Conservation (phyloP, 1,140 invertebrate species). For the Eriosoma lanigerum region DNA sequence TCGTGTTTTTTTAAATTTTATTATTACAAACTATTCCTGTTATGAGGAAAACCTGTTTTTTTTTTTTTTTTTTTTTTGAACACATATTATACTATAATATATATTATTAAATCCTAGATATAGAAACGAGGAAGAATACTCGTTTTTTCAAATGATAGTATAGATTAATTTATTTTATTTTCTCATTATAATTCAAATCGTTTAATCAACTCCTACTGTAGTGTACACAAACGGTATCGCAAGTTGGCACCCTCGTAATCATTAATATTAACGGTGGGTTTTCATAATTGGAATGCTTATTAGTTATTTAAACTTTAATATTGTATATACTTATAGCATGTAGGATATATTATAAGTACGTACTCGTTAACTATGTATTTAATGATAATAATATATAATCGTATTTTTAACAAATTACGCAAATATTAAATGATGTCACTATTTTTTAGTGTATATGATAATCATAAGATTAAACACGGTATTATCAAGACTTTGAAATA, state of each 20-base stretch:
- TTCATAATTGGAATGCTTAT: conserved; percentile 20
- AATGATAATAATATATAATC: neutral
- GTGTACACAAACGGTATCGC: conserved; percentile 6
- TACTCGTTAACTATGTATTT: conserved; percentile 6
- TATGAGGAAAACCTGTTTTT: conserved; percentile 37
- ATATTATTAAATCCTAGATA: conserved; percentile 3
- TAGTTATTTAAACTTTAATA: neutral
- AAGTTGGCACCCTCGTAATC: conserved; percentile 28
- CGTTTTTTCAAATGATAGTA: conserved; percentile 11
- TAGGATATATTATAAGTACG: no score
- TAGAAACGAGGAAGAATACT: conserved; percentile 9
- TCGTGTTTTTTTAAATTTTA: conserved; percentile 5
- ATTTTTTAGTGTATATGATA: no score
- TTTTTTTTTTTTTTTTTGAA: no score
- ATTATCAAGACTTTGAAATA: no score
- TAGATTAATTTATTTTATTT: conserved; percentile 28
- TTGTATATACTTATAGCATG: no score
- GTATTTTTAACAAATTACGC: neutral
- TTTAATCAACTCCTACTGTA: conserved; percentile 14
- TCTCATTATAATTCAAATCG: conserved; percentile 28
- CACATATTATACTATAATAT: neutral
- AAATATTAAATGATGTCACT: conserved; percentile 10
- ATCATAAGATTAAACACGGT: no score
- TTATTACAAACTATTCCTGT: conserved; percentile 44
- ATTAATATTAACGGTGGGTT: neutral